Evolutionary conservation across 2,797 vertebrate genomes (phyloP).

Genomic region (Enteromius radiatus): DNA sequence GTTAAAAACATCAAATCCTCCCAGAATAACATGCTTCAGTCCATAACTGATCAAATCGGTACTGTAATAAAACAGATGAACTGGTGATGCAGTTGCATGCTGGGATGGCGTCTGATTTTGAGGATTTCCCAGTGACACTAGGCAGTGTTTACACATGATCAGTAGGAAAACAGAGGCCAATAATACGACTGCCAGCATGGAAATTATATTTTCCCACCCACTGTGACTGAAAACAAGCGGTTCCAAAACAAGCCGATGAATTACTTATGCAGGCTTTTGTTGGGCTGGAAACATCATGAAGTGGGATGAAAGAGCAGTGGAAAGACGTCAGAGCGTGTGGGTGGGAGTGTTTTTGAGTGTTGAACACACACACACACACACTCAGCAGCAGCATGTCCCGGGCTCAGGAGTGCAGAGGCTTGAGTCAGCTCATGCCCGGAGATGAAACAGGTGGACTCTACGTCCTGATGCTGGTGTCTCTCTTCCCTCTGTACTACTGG

Average conservation of each 20-base stretch:
- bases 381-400: background rate
- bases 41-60: too few relatives aligned
- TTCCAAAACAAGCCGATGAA: slow-evolving; percentile 2
- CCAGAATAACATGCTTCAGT: too few relatives aligned
- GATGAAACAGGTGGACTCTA: background rate
- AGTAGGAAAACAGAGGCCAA: background rate
- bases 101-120: background rate
- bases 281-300: background rate
- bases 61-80: too few relatives aligned
- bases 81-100: background rate
- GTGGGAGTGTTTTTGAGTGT: background rate
- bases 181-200: background rate
- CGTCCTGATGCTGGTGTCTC: background rate
- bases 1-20: too few relatives aligned
- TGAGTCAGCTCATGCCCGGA: background rate
- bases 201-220: background rate
- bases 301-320: background rate
- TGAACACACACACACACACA: background rate
- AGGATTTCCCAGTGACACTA: background rate
- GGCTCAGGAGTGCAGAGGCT: background rate
- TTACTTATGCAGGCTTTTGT: slow-evolving; percentile 31
- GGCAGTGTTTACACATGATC: background rate
- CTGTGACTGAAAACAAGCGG: slow-evolving; percentile 1
- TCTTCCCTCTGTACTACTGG: slow-evolving; percentile 8
- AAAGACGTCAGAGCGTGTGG: background rate